Evolutionary conservation across 2,113 vertebrate species (phyloP), one percentile per base, ranked within the genome.

Genomic region (Acrocephalus kingi): DNA sequence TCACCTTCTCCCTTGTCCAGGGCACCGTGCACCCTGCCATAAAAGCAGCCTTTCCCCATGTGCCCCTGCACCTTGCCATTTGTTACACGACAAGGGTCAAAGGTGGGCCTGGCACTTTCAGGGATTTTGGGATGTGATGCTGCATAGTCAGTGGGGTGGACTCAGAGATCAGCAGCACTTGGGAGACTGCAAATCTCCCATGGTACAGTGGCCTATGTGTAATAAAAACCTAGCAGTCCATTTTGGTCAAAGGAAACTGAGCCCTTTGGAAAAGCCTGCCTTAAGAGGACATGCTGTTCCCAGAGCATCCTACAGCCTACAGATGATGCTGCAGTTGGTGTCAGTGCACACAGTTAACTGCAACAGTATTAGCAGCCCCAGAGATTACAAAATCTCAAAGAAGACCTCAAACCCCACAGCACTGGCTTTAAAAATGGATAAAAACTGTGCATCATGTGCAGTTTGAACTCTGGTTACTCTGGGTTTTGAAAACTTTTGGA

Each of bases 121-220:
- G 61, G 48, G 52, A 23, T 78, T 82, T 69, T 6, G 6, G 52
- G 39, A 20, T 23, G 15, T 15, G 2, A 30, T 69, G 46, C 59
- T 84, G 33, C 4, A 1, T 37, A 31, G 23, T 25, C 52, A 33
- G 1, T 30, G 33, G 10, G 6, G 2, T 43, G 54, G 24, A 15
- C 48, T 87, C 33, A 35, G 74, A 30, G 17, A 31, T 3, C 0
- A 1, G 19, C 37, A 76, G 76, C 19, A 24, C 31, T 5, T 11
- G 28, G 20, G 75, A 81, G 6, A 15, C 18, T 72, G 52, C 35
- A 28, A 51, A 51, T 23, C 1, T 2, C 69, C 79, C 51, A 16
- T 0, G 3, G 21, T 67, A 8, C 11, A 25, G 43, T 56, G 48
- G 14, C 37, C 30, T 45, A 1, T 0, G 2, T 59, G 51, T 21